Evolutionary conservation across 2,888 invertebrate genomes (phyloP), one percentile per base, ranked within the genome.

Genomic region (Trissolcus brochymenae): DNA sequence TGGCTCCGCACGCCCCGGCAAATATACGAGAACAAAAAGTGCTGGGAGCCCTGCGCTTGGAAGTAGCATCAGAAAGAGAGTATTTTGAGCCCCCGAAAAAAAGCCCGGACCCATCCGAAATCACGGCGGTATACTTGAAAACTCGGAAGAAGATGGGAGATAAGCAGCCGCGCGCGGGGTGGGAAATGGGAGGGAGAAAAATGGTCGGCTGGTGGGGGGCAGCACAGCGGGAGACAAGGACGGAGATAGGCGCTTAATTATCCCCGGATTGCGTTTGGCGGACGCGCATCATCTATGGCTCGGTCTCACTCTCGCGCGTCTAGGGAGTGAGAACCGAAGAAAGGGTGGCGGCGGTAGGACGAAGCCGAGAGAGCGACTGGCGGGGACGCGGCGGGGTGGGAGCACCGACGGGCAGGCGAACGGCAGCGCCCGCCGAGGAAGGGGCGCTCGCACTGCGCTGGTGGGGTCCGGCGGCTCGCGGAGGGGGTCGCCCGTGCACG

Each of bases 211-310:
- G 17, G 29, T 1, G 29, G 29, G 55, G 43, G 54, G 49, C 13
- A 13, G 43, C 25, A 29, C 21, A 35, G 29, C 55, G 50, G 79
- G 78, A 79, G 81, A 78, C 55, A 77, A 76, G 72, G 57, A 49
- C 61, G 68, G 62, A 87, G 86, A 85, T 85, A 85, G 87, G 83
- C 86, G 86, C 86, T 87, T 88, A 87, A 88, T 88, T 87, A 87
- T 87, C 87, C 86, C 86, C 83, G 83, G 81, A 62, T 70, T 67
- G 81, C 72, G 78, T 55, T 75, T 64, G 61, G 60, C 77, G 77
- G 71, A 77, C 77, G 75, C 80, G 56, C 79, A 66, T 76, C 73
- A 59, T 70, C 80, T 80, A 80, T 80, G 80, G 49, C 29, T 61
- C 78, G 62, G 76, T 79, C 80, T 80, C 79, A 50, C 80, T 81